These are phyloP conservation scores for Aythya baeri DNA, from an alignment of 2,113 vertebrate species.

Conservation along the genomic window DNA sequence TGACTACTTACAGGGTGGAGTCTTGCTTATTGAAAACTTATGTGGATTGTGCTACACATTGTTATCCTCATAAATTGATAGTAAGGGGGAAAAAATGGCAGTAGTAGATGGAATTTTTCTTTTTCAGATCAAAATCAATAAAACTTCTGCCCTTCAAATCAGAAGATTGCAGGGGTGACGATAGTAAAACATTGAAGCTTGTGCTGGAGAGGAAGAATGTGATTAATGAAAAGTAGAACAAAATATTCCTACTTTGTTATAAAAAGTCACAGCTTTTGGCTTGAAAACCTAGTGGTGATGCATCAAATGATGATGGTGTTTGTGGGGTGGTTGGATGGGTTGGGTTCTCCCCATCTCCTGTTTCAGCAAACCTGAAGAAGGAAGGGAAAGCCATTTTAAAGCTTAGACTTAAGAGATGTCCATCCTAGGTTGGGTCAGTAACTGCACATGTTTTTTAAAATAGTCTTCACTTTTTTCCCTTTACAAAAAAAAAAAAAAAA, in stretches of 20 bases:
- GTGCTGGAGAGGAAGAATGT: not conserved
- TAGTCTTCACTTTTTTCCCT: accelerated
- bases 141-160: not conserved
- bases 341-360: not conserved
- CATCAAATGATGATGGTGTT: not conserved
- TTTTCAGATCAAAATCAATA: not conserved
- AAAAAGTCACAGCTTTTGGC: not conserved
- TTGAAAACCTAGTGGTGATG: not conserved
- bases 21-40: not conserved
- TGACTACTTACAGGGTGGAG: not conserved
- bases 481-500: too few relatives aligned
- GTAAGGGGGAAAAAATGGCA: not conserved
- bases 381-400: not conserved
- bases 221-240: not conserved
- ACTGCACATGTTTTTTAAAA: not conserved
- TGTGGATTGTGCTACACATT: not conserved
- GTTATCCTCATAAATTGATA: not conserved
- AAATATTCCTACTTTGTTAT: not conserved
- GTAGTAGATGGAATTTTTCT: not conserved
- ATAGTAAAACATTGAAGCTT: not conserved
- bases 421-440: not conserved
- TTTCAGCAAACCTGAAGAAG: not conserved
- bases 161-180: accelerated
- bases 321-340: not conserved
- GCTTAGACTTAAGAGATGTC: not conserved